phyloP scores from a whole-genome alignment of 2,888 invertebrate species.

The Ophion obscuratus region DNA sequence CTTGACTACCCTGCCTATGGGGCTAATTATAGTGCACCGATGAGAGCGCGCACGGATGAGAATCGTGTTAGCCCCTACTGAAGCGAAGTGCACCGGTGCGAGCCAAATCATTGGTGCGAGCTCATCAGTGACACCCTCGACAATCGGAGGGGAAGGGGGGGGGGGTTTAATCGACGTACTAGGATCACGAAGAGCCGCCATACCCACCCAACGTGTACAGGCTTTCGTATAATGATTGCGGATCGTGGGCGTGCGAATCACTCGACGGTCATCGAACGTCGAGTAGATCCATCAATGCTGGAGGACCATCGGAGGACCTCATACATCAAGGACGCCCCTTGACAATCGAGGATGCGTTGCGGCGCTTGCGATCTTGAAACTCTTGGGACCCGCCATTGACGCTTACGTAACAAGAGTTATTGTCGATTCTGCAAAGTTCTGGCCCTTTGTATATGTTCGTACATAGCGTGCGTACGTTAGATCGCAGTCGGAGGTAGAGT shows the following conservation, averaged over 20 bases:
- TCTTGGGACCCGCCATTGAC: constrained; percentile 31
- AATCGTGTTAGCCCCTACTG: neutral
- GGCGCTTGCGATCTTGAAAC: constrained; percentile 44
- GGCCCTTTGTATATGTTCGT: neutral
- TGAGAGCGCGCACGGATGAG: neutral
- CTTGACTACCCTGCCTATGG: constrained; percentile 13
- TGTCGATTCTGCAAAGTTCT: constrained; percentile 39
- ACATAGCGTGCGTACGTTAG: neutral
- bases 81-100: neutral
- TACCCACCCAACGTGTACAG: too few species aligned
- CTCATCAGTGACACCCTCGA: neutral
- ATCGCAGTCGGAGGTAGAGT: too few species aligned
- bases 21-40: neutral
- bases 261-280: constrained; percentile 11
- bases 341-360: constrained; percentile 6
- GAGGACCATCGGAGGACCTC: neutral
- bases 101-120: neutral
- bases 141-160: too few species aligned
- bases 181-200: too few species aligned
- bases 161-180: too few species aligned
- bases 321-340: neutral
- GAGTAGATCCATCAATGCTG: neutral
- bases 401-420: constrained; percentile 25
- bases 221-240: too few species aligned
- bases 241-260: neutral